Evolutionary conservation across 2,888 invertebrate species (phyloP).

Genomic region (Lycia hirtaria): DNA sequence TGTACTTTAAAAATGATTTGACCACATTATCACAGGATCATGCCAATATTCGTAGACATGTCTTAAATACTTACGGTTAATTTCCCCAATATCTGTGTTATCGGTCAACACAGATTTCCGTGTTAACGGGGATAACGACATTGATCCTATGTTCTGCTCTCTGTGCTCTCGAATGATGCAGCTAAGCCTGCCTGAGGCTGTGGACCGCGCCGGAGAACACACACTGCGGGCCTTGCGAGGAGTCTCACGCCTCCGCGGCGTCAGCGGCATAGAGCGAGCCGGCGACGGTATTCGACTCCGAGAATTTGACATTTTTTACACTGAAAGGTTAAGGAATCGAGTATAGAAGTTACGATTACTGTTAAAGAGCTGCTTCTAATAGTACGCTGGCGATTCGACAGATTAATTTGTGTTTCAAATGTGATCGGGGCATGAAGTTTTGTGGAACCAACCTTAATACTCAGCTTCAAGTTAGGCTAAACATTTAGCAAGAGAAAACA

Average conservation of each 20-base stretch:
- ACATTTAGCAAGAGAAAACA: too few species aligned
- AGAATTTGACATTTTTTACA: conserved; percentile 54
- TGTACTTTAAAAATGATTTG: too few species aligned
- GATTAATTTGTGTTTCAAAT: too few species aligned
- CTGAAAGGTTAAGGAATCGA: conserved; percentile 10
- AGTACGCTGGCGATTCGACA: too few species aligned
- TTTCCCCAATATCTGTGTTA: conserved; percentile 69
- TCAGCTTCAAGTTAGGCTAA: too few species aligned
- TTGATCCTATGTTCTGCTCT: conserved; percentile 54
- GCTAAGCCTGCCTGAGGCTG: conserved; percentile 57
- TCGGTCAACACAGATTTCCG: conserved; percentile 67
- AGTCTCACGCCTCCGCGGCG: conserved; percentile 52
- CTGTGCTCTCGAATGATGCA: conserved; percentile 55
- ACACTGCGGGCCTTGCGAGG: conserved; percentile 60
- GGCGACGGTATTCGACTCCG: conserved; percentile 65
- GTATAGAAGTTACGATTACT: too few species aligned
- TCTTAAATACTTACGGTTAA: conserved; percentile 62
- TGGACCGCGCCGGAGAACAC: conserved; percentile 61
- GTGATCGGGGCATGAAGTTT: too few species aligned
- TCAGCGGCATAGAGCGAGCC: conserved; percentile 59
- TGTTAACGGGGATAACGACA: conserved; percentile 61
- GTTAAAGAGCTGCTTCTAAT: too few species aligned
- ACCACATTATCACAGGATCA: neutral
- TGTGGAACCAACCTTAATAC: too few species aligned
- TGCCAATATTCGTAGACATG: neutral